Evolutionary conservation across 2,888 invertebrate species (phyloP).

Genomic region (Eubasilissa splendida): DNA sequence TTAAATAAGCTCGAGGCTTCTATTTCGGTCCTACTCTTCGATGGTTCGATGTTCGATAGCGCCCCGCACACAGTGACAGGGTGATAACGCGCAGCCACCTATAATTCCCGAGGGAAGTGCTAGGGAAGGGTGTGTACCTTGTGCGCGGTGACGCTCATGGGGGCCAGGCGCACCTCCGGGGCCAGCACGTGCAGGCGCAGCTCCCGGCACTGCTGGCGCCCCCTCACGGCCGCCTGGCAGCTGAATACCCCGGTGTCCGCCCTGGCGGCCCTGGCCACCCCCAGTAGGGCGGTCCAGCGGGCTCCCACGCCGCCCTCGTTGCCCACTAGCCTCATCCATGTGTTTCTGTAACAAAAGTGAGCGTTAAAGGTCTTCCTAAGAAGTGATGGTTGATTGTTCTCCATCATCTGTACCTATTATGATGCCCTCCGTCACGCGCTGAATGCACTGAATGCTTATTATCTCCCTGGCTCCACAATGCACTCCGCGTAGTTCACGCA

Average conservation of each 20-base stretch:
- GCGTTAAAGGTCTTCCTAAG: too few species aligned
- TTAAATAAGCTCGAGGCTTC: too few species aligned
- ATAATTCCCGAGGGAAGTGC: not conserved
- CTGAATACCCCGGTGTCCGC: slow-evolving; percentile 86
- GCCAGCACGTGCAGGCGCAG: slow-evolving; percentile 76
- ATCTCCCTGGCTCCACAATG: too few species aligned
- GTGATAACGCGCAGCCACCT: not conserved
- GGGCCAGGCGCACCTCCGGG: slow-evolving; percentile 79
- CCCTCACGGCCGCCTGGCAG: slow-evolving; percentile 82
- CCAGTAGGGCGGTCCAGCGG: slow-evolving; percentile 78
- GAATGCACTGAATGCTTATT: too few species aligned
- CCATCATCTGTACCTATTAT: too few species aligned
- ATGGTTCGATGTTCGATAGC: not conserved
- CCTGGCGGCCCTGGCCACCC: slow-evolving; percentile 78
- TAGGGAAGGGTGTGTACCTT: slow-evolving; percentile 70
- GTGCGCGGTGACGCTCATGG: slow-evolving; percentile 79
- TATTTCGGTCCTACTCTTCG: too few species aligned
- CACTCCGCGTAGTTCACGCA: too few species aligned
- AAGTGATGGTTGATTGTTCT: too few species aligned
- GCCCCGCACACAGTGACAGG: not conserved
- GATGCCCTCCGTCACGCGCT: too few species aligned
- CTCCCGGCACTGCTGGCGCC: slow-evolving; percentile 79
- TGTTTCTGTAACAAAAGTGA: slow-evolving; percentile 70
- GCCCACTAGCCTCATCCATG: slow-evolving; percentile 78
- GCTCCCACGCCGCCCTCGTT: slow-evolving; percentile 69